These are phyloP conservation scores for Bovichtus diacanthus DNA, from an alignment of 2,797 vertebrate genomes.

Conservation along the genomic window DNA sequence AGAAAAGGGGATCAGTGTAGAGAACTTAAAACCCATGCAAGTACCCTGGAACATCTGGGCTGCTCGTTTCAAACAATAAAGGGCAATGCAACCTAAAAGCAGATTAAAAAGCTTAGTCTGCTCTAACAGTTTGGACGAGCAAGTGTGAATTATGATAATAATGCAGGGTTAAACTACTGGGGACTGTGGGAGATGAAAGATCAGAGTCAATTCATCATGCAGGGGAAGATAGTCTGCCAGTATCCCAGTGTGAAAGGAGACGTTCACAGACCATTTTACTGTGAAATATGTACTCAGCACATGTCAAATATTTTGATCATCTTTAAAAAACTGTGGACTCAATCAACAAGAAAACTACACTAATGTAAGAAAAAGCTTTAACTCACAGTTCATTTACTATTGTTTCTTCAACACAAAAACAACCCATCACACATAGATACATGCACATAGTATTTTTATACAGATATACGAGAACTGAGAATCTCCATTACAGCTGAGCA, in stretches of 20 bases:
- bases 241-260: too few relatives aligned
- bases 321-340: too few relatives aligned
- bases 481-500: neutral
- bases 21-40: neutral
- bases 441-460: neutral
- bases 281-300: neutral
- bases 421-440: too few relatives aligned
- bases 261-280: neutral
- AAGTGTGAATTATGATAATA: slow-evolving; percentile 33
- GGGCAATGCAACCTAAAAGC: slow-evolving; percentile 51
- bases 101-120: slow-evolving; percentile 61
- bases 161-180: neutral
- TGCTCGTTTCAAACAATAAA: slow-evolving; percentile 45
- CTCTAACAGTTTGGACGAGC: slow-evolving; percentile 29
- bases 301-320: too few relatives aligned
- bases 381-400: neutral
- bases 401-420: too few relatives aligned
- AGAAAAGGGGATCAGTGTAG: slow-evolving; percentile 5
- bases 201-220: slow-evolving; percentile 1
- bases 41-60: slow-evolving; percentile 50
- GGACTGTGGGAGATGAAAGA: neutral
- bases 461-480: neutral
- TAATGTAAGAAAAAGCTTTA: neutral
- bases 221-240: neutral
- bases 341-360: neutral